These are phyloP conservation scores for Ictalurus furcatus DNA, from an alignment of 2,113 vertebrate species.

Conservation along the genomic window DNA sequence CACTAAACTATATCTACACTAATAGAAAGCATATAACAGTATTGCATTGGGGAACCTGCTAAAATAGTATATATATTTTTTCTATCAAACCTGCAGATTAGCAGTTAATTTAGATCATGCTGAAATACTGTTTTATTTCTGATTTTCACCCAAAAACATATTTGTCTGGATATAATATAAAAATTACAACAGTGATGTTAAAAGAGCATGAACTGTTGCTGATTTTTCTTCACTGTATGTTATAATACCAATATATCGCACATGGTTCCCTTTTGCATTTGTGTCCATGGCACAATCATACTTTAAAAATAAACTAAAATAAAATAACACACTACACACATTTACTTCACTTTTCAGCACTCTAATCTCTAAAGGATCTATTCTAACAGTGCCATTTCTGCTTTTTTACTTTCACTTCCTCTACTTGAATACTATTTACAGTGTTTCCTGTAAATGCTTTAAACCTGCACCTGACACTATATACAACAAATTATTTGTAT, in stretches of 20 bases:
- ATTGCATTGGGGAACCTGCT: background rate
- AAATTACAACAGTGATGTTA: background rate
- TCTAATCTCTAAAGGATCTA: background rate
- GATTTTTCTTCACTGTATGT: background rate
- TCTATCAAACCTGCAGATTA: background rate
- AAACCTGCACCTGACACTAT: background rate
- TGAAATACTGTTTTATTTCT: background rate
- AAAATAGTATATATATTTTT: background rate
- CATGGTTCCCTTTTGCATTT: background rate
- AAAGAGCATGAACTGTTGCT: background rate
- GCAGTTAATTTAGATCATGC: background rate
- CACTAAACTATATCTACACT: background rate
- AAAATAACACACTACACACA: background rate
- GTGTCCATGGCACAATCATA: background rate
- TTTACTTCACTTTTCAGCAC: background rate
- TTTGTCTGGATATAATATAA: background rate
- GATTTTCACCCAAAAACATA: background rate
- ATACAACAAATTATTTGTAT: background rate
- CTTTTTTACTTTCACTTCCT: conserved; percentile 4
- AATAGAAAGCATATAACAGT: background rate
- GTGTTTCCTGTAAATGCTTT: background rate
- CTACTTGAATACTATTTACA: background rate
- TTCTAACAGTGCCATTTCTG: background rate
- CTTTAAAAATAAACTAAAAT: too few species aligned
- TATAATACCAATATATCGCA: background rate